Base-by-base conservation (phyloP, 1,140 invertebrate species). In the Trichomalopsis sarcophagae region DNA sequence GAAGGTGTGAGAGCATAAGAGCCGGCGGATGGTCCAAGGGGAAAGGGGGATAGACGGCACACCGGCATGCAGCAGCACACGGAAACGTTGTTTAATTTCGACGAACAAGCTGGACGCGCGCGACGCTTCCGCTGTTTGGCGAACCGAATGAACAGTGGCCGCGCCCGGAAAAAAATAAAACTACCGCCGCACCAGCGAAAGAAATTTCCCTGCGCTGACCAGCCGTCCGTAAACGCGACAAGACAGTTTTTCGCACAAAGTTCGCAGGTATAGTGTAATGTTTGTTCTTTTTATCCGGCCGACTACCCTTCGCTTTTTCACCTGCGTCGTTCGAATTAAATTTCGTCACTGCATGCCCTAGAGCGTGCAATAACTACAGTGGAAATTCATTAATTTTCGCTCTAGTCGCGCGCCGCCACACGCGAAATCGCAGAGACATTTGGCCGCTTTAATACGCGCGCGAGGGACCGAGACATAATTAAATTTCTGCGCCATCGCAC, bases 71-170 rank as follows among this genome's bases (percentile, higher is more conserved):
- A 62, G 62, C 62, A 69, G 66, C 76, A 62, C 47, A 68, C 71
- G 47, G 75, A 87, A 84, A 86, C 85, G 74, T 86, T 87, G 88
- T 89, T 89, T 89, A 90, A 89, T 90, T 90, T 89, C 83, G 75
- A 44, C 84, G 88, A 88, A 90, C 89, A 89, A 82, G 86, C 82
- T 78, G 62, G 80, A 9, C 83, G 84, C 82, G 14, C 74, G 14
- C 74, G 44, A 82, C 81, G 66, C 66, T 87, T 80, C 82, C 79
- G 62, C 81, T 87, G 82, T 87, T 87, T 87, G 85, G 36, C n/a
- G 47, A 77, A 82, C 74, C 79, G 74, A 74, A 77, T 78, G 82
- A 84, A 44, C 80, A 47, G 44, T 73, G 36, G 40, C 68, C 33
- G 40, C 2, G 44, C 33, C 5, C 33, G 27, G 21, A 73, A 81